Evolutionary conservation across 1,140 invertebrate species (phyloP).

Genomic region (Lepidostoma basale): DNA sequence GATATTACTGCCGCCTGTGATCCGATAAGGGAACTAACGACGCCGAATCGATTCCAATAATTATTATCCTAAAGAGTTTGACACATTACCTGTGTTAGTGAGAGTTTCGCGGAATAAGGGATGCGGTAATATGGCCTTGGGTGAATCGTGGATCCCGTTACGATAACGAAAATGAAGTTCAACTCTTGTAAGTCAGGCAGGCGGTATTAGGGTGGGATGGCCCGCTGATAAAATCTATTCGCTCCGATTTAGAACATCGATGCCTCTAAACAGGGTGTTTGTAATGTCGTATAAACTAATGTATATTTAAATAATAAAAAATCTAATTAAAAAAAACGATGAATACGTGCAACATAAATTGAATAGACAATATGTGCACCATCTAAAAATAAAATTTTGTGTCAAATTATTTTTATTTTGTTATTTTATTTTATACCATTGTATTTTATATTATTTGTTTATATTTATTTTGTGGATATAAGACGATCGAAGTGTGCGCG

Average conservation of each 20-base stretch:
- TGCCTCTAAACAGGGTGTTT: neutral
- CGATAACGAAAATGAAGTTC: slow-evolving; percentile 44
- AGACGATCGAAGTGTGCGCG: no score
- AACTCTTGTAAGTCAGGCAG: slow-evolving; percentile 30
- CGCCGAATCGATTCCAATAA: slow-evolving; percentile 14
- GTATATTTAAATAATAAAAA: no score
- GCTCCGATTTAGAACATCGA: neutral
- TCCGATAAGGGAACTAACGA: slow-evolving; percentile 4
- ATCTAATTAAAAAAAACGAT: no score
- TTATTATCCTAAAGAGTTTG: slow-evolving; percentile 25
- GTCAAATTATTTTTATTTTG: no score
- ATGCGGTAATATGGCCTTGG: neutral
- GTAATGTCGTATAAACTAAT: neutral
- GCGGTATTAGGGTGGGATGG: neutral
- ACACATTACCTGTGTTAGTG: slow-evolving; percentile 23
- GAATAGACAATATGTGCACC: no score
- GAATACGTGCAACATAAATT: no score
- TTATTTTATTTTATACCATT: no score
- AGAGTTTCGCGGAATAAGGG: slow-evolving; percentile 23
- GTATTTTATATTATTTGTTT: no score
- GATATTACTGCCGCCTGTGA: neutral
- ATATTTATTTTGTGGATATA: no score
- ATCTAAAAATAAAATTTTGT: no score
- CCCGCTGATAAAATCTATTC: neutral
- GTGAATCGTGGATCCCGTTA: slow-evolving; percentile 23